Conservation (phyloP, 2,113 vertebrate genomes). For the Argyrosomus japonicus region DNA sequence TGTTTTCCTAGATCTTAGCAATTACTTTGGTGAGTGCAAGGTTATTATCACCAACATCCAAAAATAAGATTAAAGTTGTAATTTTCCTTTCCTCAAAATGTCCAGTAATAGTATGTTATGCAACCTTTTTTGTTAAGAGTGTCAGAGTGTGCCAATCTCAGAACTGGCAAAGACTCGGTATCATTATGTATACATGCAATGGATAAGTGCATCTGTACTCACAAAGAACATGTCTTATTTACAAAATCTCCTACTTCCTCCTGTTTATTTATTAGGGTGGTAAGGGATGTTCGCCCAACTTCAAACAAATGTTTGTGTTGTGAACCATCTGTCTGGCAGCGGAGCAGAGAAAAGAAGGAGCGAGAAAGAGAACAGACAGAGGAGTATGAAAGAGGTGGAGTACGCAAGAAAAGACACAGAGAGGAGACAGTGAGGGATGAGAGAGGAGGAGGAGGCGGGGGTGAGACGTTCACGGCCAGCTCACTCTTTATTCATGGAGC, state of each 20-base stretch:
- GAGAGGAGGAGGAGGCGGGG: neutral
- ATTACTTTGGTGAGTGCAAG: neutral
- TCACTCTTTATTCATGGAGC: slow-evolving; percentile 93
- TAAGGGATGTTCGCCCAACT: slow-evolving; percentile 88
- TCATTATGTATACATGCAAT: slow-evolving; percentile 16
- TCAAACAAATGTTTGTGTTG: slow-evolving; percentile 93
- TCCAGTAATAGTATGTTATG: neutral
- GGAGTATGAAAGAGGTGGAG: slow-evolving; percentile 37
- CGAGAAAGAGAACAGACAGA: slow-evolving; percentile 32
- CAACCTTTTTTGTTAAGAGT: neutral
- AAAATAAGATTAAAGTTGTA: neutral
- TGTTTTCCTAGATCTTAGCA: neutral
- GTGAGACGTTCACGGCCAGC: slow-evolving; percentile 88
- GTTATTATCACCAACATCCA: neutral
- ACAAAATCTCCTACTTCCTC: slow-evolving; percentile 45
- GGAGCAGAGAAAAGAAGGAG: slow-evolving; percentile 76
- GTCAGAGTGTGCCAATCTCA: neutral
- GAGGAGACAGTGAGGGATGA: slow-evolving; percentile 21
- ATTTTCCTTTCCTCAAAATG: neutral
- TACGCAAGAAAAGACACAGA: slow-evolving; percentile 44
- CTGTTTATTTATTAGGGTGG: slow-evolving; percentile 80
- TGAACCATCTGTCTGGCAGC: slow-evolving; percentile 96
- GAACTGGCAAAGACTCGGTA: neutral
- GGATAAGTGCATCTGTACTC: slow-evolving; percentile 35
- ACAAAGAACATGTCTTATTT: slow-evolving; percentile 38